phyloP scores from a whole-genome alignment of 2,113 vertebrate species.

The Callorhinus ursinus region DNA sequence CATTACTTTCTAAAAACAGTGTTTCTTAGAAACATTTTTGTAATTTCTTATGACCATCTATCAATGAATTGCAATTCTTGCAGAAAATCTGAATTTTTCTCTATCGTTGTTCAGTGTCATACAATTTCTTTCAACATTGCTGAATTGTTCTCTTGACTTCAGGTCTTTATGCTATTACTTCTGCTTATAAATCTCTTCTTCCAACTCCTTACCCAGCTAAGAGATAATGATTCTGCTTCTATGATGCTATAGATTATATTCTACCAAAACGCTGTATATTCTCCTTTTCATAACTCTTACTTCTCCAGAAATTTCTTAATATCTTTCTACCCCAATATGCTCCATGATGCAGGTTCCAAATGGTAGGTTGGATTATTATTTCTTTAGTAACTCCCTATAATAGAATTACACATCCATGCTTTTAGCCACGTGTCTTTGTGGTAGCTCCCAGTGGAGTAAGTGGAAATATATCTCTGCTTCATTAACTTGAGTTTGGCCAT shows the following conservation, averaged over 20 bases:
- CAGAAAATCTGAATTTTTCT: neutral
- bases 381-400: neutral
- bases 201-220: neutral
- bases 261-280: neutral
- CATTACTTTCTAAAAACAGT: neutral
- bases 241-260: neutral
- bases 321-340: neutral
- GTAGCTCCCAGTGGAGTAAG: neutral
- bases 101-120: neutral
- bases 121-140: neutral
- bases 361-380: neutral
- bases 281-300: neutral
- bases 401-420: neutral
- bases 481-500: neutral
- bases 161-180: neutral
- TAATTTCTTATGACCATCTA: neutral
- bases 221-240: neutral
- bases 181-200: neutral
- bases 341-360: neutral
- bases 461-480: neutral
- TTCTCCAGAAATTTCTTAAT: neutral
- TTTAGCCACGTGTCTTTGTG: neutral
- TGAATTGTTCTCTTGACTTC: neutral
- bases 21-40: neutral
- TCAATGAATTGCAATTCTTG: neutral